Evolutionary conservation across 2,113 vertebrate genomes (phyloP).

Genomic region (Phalacrocorax pelagicus): DNA sequence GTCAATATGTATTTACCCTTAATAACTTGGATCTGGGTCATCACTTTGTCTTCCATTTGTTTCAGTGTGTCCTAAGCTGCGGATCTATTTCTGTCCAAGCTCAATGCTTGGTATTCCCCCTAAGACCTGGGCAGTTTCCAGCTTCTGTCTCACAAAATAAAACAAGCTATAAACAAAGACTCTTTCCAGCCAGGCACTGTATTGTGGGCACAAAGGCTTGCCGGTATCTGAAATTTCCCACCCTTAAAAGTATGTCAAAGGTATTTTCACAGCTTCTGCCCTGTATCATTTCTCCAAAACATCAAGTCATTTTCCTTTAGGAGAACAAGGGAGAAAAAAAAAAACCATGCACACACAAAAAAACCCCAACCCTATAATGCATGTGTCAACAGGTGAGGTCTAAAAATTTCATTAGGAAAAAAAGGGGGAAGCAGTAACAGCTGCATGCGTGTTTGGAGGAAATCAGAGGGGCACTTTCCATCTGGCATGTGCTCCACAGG

Average conservation of each 20-base stretch:
- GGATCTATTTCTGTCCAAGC: conserved; percentile 47
- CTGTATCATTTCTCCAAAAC: neutral
- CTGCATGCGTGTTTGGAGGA: conserved; percentile 68
- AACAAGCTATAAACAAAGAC: neutral
- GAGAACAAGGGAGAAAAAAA: neutral
- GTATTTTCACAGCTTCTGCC: neutral
- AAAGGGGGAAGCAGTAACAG: conserved; percentile 66
- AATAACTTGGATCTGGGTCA: conserved; percentile 6
- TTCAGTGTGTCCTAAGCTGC: conserved; percentile 5
- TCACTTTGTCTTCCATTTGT: conserved; percentile 8
- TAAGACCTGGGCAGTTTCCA: conserved; percentile 51
- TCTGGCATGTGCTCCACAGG: conserved; percentile 60
- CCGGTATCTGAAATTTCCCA: conserved; percentile 20
- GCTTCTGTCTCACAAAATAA: conserved; percentile 7
- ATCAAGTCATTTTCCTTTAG: conserved; percentile 53
- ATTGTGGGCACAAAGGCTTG: conserved; percentile 8
- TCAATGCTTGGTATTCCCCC: conserved; percentile 18
- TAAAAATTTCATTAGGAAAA: conserved; percentile 75
- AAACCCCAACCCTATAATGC: neutral
- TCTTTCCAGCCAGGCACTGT: neutral
- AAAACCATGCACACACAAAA: neutral
- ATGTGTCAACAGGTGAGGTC: conserved; percentile 75
- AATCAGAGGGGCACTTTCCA: conserved; percentile 65
- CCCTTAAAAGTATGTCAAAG: neutral
- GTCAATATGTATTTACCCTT: conserved; percentile 44